Evolutionary conservation across 2,113 vertebrate species (phyloP), one percentile per base, ranked within the genome.

Genomic region (Callocephalon fimbriatum): DNA sequence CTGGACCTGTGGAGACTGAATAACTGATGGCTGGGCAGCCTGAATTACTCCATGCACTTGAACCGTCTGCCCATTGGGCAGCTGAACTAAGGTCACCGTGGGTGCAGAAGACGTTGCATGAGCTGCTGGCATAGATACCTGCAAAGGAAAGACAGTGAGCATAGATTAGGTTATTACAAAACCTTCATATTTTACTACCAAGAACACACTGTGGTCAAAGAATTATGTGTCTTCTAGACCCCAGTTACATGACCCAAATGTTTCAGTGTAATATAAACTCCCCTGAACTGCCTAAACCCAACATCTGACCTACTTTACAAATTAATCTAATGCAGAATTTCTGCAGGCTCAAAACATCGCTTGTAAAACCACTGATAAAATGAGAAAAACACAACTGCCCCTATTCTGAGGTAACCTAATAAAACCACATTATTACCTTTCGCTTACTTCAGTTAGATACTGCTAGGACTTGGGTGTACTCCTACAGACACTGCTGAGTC

Each of bases 31-130:
- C 98, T 99, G 99, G 67, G 99, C 99, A 20, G 99, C 98, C 97
- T 99, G 99, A 98, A 99, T 99, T 95, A 99, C 99, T 31, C 99
- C 99, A 58, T 99, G 99, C 91, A 99, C 99, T 97, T 99, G 99
- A 87, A 99, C 99, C 0, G 99, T 99, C 97, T 99, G 99, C 84
- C 99, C 99, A 81, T 99, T 99, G 70, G 99, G 99, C 90, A 99
- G 98, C 97, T 99, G 99, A 75, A 99, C 99, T 92, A 99, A 98
- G 45, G 99, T 99, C 93, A 99, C 99, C 0, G 99, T 99, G 90
- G 99, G 98, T 35, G 98, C 98, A 75, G 99, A 98, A 62, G 98
- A 98, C 1, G 99, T 98, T 94, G 98, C 98, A 20, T 99, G 99
- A 96, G 98, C 98, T 65, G 99, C 98, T 95, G 99, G 98, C 98